Percentiles rank a stretch among this genome's conserved stretches.
Evolutionary conservation across 2,888 invertebrate genomes (phyloP).

Genomic region (Norana najaformis): DNA sequence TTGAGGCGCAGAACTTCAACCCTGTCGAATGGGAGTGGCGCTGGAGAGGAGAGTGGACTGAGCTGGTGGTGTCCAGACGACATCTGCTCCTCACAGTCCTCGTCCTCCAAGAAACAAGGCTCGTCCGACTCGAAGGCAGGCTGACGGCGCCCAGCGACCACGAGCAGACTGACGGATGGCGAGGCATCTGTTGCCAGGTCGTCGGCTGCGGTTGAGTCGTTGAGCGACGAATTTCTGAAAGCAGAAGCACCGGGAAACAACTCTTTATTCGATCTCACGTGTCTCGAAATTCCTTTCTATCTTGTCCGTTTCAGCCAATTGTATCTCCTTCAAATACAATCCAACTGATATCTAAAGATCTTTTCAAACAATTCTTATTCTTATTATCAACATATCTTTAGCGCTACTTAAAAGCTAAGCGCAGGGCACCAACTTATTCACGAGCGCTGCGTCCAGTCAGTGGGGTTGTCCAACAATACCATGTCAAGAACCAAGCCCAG

Average conservation of each 20-base stretch:
- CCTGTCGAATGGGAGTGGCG: background rate
- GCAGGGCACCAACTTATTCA: too few relatives aligned
- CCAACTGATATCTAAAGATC: too few relatives aligned
- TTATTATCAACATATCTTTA: too few relatives aligned
- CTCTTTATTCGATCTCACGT: too few relatives aligned
- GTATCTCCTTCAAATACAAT: too few relatives aligned
- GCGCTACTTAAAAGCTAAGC: too few relatives aligned
- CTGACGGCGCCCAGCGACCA: background rate
- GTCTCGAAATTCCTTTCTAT: too few relatives aligned
- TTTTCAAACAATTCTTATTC: too few relatives aligned
- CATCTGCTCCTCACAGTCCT: slow-evolving; percentile 1
- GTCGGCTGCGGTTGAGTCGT: background rate
- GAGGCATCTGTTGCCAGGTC: background rate
- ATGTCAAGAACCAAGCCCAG: too few relatives aligned
- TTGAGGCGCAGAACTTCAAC: background rate
- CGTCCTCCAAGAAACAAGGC: background rate
- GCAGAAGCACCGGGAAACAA: background rate
- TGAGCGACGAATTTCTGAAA: background rate
- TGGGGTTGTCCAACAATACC: too few relatives aligned
- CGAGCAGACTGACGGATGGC: background rate
- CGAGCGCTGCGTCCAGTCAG: too few relatives aligned
- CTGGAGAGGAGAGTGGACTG: background rate
- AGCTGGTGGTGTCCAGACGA: background rate
- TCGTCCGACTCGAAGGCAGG: background rate
- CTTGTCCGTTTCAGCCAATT: too few relatives aligned